Conservation (phyloP, 2,797 vertebrate species). For the Macropus fuliginosus region DNA sequence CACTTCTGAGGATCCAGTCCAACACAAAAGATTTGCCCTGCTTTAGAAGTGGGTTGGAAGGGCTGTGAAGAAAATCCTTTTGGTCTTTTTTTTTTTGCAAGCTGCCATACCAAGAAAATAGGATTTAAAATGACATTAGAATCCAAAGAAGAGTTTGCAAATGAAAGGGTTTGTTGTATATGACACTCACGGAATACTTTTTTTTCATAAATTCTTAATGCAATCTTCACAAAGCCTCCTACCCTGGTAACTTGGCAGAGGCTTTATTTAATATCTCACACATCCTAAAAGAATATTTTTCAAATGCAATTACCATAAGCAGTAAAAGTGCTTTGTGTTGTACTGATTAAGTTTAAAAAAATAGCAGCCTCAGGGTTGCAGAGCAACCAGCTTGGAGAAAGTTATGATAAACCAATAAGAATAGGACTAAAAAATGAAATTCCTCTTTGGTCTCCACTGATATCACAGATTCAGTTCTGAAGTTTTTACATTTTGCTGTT, state of each 20-base stretch:
- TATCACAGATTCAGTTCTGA: background rate
- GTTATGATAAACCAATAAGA: conserved; percentile 6
- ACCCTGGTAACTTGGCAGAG: background rate
- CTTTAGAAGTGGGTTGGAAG: background rate
- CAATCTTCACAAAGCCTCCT: background rate
- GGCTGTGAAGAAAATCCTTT: background rate
- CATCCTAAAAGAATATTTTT: background rate
- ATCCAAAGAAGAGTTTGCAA: background rate
- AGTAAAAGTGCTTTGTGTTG: background rate
- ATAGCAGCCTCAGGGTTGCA: background rate
- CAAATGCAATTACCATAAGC: background rate
- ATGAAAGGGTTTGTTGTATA: background rate
- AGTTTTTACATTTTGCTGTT: background rate
- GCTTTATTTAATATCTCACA: background rate
- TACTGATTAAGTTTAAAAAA: background rate
- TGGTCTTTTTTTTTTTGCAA: background rate
- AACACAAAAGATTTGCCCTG: background rate
- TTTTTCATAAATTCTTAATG: background rate
- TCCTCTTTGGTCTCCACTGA: background rate
- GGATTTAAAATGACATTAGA: background rate
- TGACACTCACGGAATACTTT: background rate
- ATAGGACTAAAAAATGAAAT: background rate
- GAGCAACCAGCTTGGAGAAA: background rate
- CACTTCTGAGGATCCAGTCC: background rate
- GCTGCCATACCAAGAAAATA: background rate